Percentiles rank a stretch among this genome's conserved stretches.
These are phyloP conservation scores for Nematopogon swammerdamellus DNA, from an alignment of 2,888 invertebrate species.

Conservation along the genomic window DNA sequence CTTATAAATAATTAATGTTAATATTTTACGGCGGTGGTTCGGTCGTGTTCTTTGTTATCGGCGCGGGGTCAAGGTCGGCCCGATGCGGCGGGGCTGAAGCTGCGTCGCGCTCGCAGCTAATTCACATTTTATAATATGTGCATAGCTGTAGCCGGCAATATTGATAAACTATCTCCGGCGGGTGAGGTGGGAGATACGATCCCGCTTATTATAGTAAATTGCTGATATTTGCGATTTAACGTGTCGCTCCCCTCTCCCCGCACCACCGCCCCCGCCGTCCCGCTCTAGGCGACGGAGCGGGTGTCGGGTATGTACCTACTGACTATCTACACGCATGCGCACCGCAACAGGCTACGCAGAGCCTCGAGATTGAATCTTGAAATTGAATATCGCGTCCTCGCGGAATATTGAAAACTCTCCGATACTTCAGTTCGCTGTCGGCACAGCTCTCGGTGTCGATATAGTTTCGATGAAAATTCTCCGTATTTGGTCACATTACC, in stretches of 20 bases:
- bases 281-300: not conserved
- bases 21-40: not conserved
- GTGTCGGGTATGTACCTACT: too few relatives aligned
- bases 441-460: too few relatives aligned
- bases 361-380: not conserved
- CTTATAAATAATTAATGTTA: constrained; percentile 45
- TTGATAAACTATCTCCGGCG: not conserved
- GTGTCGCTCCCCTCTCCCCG: not conserved
- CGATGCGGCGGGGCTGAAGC: not conserved
- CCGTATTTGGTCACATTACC: too few relatives aligned
- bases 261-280: not conserved
- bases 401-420: not conserved
- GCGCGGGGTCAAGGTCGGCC: constrained; percentile 34
- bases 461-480: too few relatives aligned
- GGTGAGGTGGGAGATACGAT: not conserved
- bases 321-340: too few relatives aligned
- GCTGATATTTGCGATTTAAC: not conserved
- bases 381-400: not conserved
- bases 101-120: not conserved
- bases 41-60: constrained; percentile 19
- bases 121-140: not conserved
- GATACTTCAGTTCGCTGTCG: too few relatives aligned
- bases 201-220: not conserved
- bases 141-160: not conserved
- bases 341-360: not conserved